Percentiles rank a stretch among this genome's conserved stretches.
phyloP scores from a whole-genome alignment of 2,797 vertebrate species.

The Buceros bicornis region DNA sequence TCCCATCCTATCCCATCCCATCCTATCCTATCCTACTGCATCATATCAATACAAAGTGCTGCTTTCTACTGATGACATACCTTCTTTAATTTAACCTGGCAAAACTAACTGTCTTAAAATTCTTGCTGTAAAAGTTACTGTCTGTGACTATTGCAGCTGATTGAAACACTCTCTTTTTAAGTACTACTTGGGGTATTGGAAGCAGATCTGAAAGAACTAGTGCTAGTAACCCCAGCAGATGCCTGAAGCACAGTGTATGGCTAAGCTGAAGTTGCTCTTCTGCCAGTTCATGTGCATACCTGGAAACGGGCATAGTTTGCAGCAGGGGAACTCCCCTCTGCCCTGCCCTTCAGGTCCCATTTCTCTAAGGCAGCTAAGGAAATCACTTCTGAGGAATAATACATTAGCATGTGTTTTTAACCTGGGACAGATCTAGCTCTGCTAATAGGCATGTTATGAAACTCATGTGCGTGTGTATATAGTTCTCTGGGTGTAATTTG shows the following conservation, averaged over 20 bases:
- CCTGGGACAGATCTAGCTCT: conserved; percentile 65
- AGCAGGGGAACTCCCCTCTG: conserved; percentile 36
- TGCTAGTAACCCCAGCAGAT: conserved; percentile 46
- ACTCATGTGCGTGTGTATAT: conserved; percentile 22
- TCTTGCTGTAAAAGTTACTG: conserved; percentile 40
- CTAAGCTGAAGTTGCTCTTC: conserved; percentile 44
- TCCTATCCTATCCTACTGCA: neutral
- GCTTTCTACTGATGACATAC: neutral
- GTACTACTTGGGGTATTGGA: conserved; percentile 45
- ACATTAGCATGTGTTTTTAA: conserved; percentile 65
- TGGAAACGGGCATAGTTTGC: conserved; percentile 61
- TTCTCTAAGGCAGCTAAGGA: conserved; percentile 58
- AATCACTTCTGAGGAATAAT: conserved; percentile 47
- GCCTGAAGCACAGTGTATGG: conserved; percentile 24
- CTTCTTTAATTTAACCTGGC: conserved; percentile 44
- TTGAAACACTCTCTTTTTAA: conserved; percentile 50
- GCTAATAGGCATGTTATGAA: conserved; percentile 32
- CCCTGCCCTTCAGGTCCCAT: conserved; percentile 46
- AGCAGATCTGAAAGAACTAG: conserved; percentile 58
- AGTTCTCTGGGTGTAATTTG: conserved; percentile 42
- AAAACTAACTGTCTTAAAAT: conserved; percentile 48
- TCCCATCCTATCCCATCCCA: neutral
- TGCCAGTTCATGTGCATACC: conserved; percentile 7
- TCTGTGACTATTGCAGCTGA: conserved; percentile 39
- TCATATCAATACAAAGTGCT: neutral